Conservation (phyloP, 1,140 invertebrate species). For the Pomacea maculata region DNA sequence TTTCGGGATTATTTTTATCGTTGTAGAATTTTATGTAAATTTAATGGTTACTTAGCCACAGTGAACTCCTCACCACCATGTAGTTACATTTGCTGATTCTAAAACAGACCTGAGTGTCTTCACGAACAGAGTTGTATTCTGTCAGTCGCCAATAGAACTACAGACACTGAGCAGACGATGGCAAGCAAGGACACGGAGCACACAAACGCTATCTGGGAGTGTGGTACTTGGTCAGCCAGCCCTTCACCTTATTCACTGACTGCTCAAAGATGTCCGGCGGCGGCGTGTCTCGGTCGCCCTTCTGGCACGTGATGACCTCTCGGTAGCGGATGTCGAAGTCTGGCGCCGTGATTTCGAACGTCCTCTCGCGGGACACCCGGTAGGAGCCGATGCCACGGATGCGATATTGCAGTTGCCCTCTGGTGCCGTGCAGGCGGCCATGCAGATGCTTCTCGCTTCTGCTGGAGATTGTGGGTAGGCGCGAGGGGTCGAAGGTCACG, state of each 20-base stretch:
- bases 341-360: constrained; percentile 48
- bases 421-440: constrained; percentile 10
- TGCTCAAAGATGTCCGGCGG: constrained; percentile 40
- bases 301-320: constrained; percentile 37
- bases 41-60: too few species aligned
- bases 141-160: too few species aligned
- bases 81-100: too few species aligned
- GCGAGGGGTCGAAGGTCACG: constrained; percentile 13
- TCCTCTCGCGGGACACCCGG: constrained; percentile 31
- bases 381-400: constrained; percentile 14
- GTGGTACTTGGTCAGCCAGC: constrained; percentile 26
- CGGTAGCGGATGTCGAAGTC: constrained; percentile 49
- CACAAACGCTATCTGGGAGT: constrained; percentile 6
- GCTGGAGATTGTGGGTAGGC: constrained; percentile 31
- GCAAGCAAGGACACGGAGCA: too few species aligned
- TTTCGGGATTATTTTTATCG: too few species aligned
- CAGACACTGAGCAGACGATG: too few species aligned
- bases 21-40: too few species aligned
- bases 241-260: constrained; percentile 28
- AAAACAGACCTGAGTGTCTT: too few species aligned
- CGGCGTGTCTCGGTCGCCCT: constrained; percentile 31
- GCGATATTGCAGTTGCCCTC: constrained; percentile 14
- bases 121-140: too few species aligned
- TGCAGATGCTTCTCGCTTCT: constrained; percentile 17
- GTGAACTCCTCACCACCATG: too few species aligned